Base-by-base conservation (phyloP, 2,113 vertebrate genomes). In the Mugil cephalus region DNA sequence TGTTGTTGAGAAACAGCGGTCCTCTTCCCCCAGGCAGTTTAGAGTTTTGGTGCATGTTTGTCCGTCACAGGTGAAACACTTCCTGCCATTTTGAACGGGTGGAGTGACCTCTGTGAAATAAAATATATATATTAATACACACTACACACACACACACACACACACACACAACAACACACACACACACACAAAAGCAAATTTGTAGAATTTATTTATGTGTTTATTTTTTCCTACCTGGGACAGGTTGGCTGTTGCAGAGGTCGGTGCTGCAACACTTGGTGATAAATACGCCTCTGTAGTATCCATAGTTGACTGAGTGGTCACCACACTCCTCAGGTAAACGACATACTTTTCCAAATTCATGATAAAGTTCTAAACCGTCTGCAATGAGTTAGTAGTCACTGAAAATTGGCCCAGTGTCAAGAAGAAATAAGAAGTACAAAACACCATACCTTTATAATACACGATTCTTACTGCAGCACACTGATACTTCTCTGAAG, bases 251-350 rank as follows among this genome's bases (percentile, higher is more conserved):
- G 71, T 91, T 91, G 80, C 90, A 91, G 47, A 80, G 62, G 0
- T 64, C 14, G 0, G 77, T 5, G 55, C 0, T 19, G 79, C 90
- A 92, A 30, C 90, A 90, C 4, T 15, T 15, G 56, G 2, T 80
- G 10, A 6, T 8, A 0, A 85, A 1, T 0, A 14, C 0, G 0
- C 11, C 55, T 42, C 18, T 79, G 35, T 1, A 0, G 0, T 36
- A 0, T 46, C 83, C 88, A 47, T 67, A 55, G 68, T 83, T 86
- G 13, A 81, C 0, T 0, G 88, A 87, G 6, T 9, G 54, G 0
- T 38, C 10, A 7, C 36, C 0, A 54, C 90, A 91, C 2, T 79
- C 1, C 1, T 54, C 17, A 14, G 65, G 3, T 3, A 10, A 0
- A 18, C 1, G 1, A 65, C 90, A 91, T 1, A 0, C n/a, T n/a